Evolutionary conservation across 2,113 vertebrate species (phyloP).

Genomic region (Ovis aries): DNA sequence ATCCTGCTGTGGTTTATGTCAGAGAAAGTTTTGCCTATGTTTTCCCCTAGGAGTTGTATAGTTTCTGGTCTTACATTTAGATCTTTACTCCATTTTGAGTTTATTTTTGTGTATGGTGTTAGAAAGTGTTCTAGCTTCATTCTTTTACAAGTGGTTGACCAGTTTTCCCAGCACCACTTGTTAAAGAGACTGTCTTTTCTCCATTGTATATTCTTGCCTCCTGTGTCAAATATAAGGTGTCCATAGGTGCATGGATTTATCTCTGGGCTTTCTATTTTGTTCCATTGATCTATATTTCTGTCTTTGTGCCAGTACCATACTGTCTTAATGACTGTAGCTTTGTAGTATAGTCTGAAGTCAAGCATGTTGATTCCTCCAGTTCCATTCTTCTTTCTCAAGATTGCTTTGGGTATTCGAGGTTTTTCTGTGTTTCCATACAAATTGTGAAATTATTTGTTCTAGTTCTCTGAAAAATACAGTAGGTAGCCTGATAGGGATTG

Average conservation of each 20-base stretch:
- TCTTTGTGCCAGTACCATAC: background rate
- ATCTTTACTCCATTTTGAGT: background rate
- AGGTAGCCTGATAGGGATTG: too few relatives aligned
- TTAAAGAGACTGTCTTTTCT: background rate
- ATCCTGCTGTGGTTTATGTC: background rate
- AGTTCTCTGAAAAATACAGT: too few relatives aligned
- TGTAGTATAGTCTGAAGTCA: background rate
- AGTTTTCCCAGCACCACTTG: background rate
- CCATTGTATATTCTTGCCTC: background rate
- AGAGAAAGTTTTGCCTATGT: background rate
- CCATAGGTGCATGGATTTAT: accelerated
- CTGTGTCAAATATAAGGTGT: background rate
- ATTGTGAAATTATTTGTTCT: too few relatives aligned
- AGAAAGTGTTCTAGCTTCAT: background rate
- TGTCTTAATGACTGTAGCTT: background rate
- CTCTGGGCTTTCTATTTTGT: background rate
- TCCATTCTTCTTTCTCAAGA: background rate
- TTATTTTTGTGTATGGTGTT: background rate
- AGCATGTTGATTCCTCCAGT: background rate
- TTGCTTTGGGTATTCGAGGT: background rate
- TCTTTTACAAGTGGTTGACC: background rate
- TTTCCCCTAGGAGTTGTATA: background rate
- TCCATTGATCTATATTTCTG: background rate
- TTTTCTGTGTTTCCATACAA: background rate
- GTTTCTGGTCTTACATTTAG: background rate